phyloP scores from a whole-genome alignment of 1,140 invertebrate species.

The Aphelenchoides besseyi region DNA sequence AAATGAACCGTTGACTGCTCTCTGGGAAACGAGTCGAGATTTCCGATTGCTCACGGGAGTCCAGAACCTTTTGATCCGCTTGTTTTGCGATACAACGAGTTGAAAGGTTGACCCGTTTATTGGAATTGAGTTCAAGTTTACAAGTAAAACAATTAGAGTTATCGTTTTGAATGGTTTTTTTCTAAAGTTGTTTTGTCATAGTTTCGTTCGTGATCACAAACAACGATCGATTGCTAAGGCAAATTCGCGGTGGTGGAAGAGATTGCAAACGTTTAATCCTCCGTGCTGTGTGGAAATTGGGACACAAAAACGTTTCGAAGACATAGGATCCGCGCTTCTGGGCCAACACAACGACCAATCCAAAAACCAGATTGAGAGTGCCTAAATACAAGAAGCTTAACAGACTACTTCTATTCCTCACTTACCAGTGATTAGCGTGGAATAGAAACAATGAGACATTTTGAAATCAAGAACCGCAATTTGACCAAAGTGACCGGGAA shows the following conservation, averaged over 20 bases:
- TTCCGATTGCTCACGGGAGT: too few species aligned
- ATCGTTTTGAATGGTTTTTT: too few species aligned
- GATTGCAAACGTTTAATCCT: background rate
- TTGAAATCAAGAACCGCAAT: conserved; percentile 29
- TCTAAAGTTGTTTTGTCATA: background rate
- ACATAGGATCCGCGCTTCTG: background rate
- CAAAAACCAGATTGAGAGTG: background rate
- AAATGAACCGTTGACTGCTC: background rate
- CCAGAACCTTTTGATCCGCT: too few species aligned
- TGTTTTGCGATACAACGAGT: too few species aligned
- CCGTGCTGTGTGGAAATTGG: background rate
- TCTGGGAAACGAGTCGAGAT: background rate
- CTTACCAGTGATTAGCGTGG: conserved; percentile 35
- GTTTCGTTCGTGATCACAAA: background rate
- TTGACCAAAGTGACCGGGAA: conserved; percentile 30
- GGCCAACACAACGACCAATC: background rate
- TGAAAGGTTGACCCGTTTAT: too few species aligned
- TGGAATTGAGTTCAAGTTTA: background rate
- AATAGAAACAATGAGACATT: conserved; percentile 41
- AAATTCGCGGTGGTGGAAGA: background rate
- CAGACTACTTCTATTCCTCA: background rate
- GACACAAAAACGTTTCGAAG: background rate
- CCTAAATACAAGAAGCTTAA: too few species aligned
- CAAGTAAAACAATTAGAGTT: background rate
- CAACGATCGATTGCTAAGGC: background rate